Base-by-base conservation (phyloP, 2,888 invertebrate species). In the Chrysolina oricalcia region DNA sequence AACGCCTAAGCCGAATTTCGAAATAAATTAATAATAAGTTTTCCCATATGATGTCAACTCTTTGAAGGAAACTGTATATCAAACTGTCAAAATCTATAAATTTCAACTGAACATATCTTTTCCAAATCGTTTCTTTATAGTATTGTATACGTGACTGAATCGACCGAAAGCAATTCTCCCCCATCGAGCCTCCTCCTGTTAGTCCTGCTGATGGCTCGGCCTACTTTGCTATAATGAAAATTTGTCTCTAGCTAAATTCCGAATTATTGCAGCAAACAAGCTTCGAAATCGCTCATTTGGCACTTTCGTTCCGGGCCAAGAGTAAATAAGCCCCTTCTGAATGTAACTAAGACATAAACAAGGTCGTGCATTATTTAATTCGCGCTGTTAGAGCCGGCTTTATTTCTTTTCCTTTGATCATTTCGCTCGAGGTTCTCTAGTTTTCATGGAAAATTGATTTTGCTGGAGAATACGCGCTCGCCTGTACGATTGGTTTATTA, bases 311-410 rank as follows among this genome's bases (percentile, higher is more conserved):
- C n/a, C 59, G 23, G 23, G 27, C 59, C 59, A 27, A 59, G 59
- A 59, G 59, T 27, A 59, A 59, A 35, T 59, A 59, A 59, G 59
- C 59, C 35, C 59, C 59, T 8, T 59, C n/a, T 27, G 35, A 59
- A 59, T 27, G 59, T 59, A 27, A 59, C 59, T 59, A 27, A 59
- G 59, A 59, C 59, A 59, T 35, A 35, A 59, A 59, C 59, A 59
- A 59, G 59, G 27, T 35, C 59, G 23, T 59, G 59, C 59, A 59
- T 59, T 59, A 59, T 59, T 59, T 59, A 59, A 59, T 35, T 59
- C 21, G n/a, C 11, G 23, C 59, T 27, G 27, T 59, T 59, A 35
- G 59, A 35, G 59, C 59, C 35, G 27, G 23, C 13, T 59, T 59
- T 35, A 59, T 59, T 59, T 59, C 59, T 59, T 59, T 56, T 27